Percentiles rank a stretch among this genome's conserved stretches.
Evolutionary conservation across 23 tunicate genomes (phyloP).

Genomic region (Styela plicata): DNA sequence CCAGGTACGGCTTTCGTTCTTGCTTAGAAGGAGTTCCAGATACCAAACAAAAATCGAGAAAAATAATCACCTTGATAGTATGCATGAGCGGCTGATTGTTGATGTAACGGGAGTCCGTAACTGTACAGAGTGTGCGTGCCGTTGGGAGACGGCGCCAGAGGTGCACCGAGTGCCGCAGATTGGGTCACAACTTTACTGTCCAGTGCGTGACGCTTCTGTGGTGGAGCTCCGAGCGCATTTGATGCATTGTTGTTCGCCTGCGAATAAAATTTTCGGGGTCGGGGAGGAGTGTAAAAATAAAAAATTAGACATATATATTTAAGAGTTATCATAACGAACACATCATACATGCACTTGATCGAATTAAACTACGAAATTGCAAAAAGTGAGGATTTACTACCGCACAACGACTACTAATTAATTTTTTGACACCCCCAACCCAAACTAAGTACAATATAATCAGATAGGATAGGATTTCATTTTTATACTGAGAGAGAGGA

Average conservation of each 20-base stretch:
- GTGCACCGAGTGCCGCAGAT: conserved; percentile 28
- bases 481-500: no score
- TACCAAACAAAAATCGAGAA: no score
- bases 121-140: conserved; percentile 50
- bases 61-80: conserved; percentile 80
- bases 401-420: background rate
- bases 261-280: background rate
- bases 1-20: no score
- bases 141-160: conserved; percentile 42
- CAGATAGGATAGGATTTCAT: no score
- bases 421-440: no score
- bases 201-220: conserved; percentile 70
- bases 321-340: background rate
- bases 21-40: no score
- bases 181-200: conserved; percentile 44
- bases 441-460: no score
- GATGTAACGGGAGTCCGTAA: conserved; percentile 40
- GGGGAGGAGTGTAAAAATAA: conserved; percentile 16
- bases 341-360: background rate
- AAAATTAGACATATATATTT: conserved; percentile 6
- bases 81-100: conserved; percentile 29
- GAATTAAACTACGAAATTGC: background rate
- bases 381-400: background rate
- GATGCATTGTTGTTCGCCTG: conserved; percentile 23
- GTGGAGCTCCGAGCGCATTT: conserved; percentile 62